Evolutionary conservation across 2,888 invertebrate genomes (phyloP), one percentile per base, ranked within the genome.

Genomic region (Bombyx huttoni): DNA sequence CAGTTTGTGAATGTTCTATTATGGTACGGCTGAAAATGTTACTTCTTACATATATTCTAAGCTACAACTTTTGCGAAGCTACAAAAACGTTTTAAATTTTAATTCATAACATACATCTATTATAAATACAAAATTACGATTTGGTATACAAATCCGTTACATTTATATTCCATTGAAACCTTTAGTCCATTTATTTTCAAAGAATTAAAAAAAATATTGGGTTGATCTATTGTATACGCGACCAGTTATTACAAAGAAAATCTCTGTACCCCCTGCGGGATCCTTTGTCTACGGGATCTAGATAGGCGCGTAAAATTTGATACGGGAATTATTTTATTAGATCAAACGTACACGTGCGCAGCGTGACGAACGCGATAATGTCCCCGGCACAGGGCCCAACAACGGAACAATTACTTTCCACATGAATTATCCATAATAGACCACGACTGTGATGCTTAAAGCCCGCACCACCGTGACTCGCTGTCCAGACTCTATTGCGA

Each of bases 311-410:
- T 84, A 82, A 80, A 86, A 88, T 88, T 88, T 79, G 86, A 87
- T 85, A 85, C 87, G 86, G 86, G 86, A 86, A 87, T 87, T 83
- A 87, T 85, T 85, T 82, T 84, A 87, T 86, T 87, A 84, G 85
- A 82, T 84, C 76, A 73, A 77, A 73, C 75, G 78, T 73, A 84
- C 88, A 88, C 88, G 88, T 88, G 88, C 86, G 79, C 77, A 72
- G 78, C 83, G 80, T 87, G 85, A 85, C 88, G 83, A 84, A 87
- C 79, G 75, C 78, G 86, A 86, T 87, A 85, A 82, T 81, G 82
- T 83, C 74, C 73, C 77, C 70, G 70, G 74, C 69, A 63, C 67
- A 55, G 54, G 67, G 65, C 60, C 72, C 70, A 63, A 67, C 78
- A 68, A 70, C 75, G 76, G 79, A 76, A 86, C 83, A 86, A 86